These are phyloP conservation scores for Solenopsis invicta DNA, from an alignment of 1,140 invertebrate genomes.

Conservation along the genomic window DNA sequence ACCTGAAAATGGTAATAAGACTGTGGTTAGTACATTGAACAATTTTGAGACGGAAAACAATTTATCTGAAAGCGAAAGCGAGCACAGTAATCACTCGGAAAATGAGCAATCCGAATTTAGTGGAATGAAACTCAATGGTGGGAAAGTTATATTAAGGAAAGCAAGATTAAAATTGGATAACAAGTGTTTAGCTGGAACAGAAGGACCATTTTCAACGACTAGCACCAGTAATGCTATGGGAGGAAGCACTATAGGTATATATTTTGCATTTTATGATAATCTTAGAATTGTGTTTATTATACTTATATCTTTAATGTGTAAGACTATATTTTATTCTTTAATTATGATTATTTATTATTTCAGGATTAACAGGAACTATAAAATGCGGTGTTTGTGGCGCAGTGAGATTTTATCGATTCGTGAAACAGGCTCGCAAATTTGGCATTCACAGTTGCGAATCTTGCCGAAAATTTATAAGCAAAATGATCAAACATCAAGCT, in stretches of 20 bases:
- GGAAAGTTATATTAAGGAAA: conserved; percentile 91
- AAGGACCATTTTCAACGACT: conserved; percentile 90
- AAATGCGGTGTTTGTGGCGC: conserved; percentile 93
- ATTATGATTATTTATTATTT: conserved; percentile 54
- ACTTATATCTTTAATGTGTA: neutral
- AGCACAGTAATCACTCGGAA: conserved; percentile 86
- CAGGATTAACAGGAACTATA: conserved; percentile 89
- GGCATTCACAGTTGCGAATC: conserved; percentile 94
- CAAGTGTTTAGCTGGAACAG: conserved; percentile 87
- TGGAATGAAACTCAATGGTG: conserved; percentile 87
- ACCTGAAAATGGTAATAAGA: conserved; percentile 52
- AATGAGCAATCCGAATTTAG: conserved; percentile 86
- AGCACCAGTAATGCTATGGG: conserved; percentile 79
- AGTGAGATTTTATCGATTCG: conserved; percentile 91
- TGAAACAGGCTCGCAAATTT: conserved; percentile 93
- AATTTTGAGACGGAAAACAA: conserved; percentile 87
- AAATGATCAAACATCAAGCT: conserved; percentile 91
- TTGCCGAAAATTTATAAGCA: conserved; percentile 94
- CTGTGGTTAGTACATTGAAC: conserved; percentile 75
- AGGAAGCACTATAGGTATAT: conserved; percentile 78
- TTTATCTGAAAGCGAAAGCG: conserved; percentile 86
- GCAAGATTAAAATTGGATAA: conserved; percentile 90
- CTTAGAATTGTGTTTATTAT: conserved; percentile 16
- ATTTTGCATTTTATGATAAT: neutral
- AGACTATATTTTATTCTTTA: conserved; percentile 5